These are phyloP conservation scores for Aleiodes sp. DNA, from an alignment of 1,140 invertebrate genomes.

Conservation along the genomic window DNA sequence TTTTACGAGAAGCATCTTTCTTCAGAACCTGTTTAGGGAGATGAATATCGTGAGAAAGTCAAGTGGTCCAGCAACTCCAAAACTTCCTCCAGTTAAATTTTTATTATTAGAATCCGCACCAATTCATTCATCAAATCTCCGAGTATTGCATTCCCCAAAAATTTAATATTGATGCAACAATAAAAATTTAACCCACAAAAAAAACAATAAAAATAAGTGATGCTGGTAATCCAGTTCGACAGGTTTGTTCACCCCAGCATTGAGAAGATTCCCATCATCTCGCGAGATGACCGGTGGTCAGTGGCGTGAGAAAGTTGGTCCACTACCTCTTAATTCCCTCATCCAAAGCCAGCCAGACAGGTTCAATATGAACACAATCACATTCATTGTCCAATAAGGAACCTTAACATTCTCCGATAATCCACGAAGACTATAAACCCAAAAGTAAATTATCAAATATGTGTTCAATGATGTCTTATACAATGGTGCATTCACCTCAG, in stretches of 20 bases:
- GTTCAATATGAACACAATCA: conserved; percentile 33
- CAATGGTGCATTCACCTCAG: not conserved
- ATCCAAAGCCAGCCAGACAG: conserved; percentile 38
- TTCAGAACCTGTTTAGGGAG: conserved; percentile 27
- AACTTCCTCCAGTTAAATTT: conserved; percentile 36
- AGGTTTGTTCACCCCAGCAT: conserved; percentile 36
- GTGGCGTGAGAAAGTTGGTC: conserved; percentile 57
- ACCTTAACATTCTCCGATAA: no score
- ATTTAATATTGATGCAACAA: no score
- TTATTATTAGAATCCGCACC: conserved; percentile 25
- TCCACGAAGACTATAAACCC: not conserved
- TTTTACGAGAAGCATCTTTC: not conserved
- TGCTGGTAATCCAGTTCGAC: conserved; percentile 33
- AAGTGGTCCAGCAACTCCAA: conserved; percentile 45
- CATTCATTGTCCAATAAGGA: not conserved
- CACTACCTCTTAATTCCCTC: conserved; percentile 32
- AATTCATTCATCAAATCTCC: no score
- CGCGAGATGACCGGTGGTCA: conserved; percentile 55
- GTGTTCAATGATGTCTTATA: not conserved
- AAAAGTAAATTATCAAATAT: conserved; percentile 7
- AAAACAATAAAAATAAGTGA: not conserved
- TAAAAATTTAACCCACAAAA: no score
- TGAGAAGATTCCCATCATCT: conserved; percentile 27
- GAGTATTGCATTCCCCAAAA: no score
- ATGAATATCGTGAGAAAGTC: conserved; percentile 57